Percentiles rank a stretch among this genome's conserved stretches.
These are phyloP conservation scores for Pararge aegeria DNA, from an alignment of 1,140 invertebrate genomes.

Conservation along the genomic window DNA sequence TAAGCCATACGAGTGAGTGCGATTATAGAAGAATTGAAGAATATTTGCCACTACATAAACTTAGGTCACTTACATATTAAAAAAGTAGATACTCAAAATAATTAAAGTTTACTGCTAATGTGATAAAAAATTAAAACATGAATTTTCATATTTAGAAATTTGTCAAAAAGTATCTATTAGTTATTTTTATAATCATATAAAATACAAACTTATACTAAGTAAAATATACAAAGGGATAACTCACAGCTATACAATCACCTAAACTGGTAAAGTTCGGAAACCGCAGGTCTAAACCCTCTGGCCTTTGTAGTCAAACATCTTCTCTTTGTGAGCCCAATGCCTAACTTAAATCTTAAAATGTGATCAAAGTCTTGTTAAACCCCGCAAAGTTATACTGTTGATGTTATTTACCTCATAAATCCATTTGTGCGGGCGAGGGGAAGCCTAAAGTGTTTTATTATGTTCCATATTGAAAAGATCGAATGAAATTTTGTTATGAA, in stretches of 20 bases:
- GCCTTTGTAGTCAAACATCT: background rate
- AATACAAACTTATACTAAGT: no score
- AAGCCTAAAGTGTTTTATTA: slow-evolving; percentile 12
- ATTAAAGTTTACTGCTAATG: no score
- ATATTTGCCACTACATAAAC: no score
- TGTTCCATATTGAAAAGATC: slow-evolving; percentile 9
- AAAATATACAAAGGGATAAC: no score
- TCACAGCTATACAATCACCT: background rate
- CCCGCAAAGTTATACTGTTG: slow-evolving; percentile 4
- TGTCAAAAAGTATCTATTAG: no score
- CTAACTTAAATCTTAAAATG: slow-evolving; percentile 17
- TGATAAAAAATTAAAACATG: no score
- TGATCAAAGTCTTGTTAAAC: slow-evolving; percentile 16
- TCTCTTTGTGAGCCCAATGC: slow-evolving; percentile 14
- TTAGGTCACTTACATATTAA: no score
- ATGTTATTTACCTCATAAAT: slow-evolving; percentile 15
- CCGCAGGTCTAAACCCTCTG: slow-evolving; percentile 8
- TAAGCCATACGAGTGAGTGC: no score
- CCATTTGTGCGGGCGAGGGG: background rate
- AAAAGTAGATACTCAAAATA: no score
- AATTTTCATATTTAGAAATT: no score
- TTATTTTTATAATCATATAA: no score
- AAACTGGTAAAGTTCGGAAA: background rate
- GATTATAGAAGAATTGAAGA: no score
- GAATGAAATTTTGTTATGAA: slow-evolving; percentile 16